Evolutionary conservation across 2,888 invertebrate species (phyloP).

Genomic region (Smittia aterrima): DNA sequence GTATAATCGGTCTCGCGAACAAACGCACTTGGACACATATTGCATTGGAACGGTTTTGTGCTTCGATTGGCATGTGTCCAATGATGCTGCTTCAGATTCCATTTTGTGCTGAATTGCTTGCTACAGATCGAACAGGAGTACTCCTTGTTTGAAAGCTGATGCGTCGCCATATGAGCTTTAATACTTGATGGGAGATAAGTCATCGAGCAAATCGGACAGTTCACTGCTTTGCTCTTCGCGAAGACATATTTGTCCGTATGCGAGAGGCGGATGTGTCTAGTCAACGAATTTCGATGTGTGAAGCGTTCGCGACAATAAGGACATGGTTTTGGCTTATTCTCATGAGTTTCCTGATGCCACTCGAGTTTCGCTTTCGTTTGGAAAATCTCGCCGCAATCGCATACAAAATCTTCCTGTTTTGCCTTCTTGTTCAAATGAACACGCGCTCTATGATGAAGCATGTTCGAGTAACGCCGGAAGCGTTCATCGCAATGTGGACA

Average conservation of each 20-base stretch:
- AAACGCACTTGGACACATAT: conserved; percentile 79
- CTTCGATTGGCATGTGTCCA: conserved; percentile 85
- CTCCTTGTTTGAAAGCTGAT: conserved; percentile 70
- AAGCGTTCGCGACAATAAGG: conserved; percentile 83
- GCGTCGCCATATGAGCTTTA: conserved; percentile 75
- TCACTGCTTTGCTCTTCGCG: conserved; percentile 59
- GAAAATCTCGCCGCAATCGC: conserved; percentile 76
- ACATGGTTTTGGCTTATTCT: conserved; percentile 77
- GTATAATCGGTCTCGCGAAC: conserved; percentile 76
- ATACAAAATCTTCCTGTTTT: conserved; percentile 70
- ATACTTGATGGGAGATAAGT: conserved; percentile 76
- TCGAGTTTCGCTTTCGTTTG: conserved; percentile 79
- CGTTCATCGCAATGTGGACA: conserved; percentile 77
- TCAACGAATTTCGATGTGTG: conserved; percentile 77
- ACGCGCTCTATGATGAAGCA: conserved; percentile 78
- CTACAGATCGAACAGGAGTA: conserved; percentile 79
- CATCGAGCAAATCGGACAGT: conserved; percentile 76
- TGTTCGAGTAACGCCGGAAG: conserved; percentile 79
- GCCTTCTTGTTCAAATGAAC: conserved; percentile 72
- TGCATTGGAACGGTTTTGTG: conserved; percentile 81
- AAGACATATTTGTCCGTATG: conserved; percentile 76
- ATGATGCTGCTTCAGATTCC: conserved; percentile 84
- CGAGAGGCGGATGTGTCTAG: conserved; percentile 76
- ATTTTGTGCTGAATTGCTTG: conserved; percentile 83
- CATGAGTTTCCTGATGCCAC: conserved; percentile 86